Base-by-base conservation (phyloP, 2,797 vertebrate species). In the Silurus lanzhouensis region DNA sequence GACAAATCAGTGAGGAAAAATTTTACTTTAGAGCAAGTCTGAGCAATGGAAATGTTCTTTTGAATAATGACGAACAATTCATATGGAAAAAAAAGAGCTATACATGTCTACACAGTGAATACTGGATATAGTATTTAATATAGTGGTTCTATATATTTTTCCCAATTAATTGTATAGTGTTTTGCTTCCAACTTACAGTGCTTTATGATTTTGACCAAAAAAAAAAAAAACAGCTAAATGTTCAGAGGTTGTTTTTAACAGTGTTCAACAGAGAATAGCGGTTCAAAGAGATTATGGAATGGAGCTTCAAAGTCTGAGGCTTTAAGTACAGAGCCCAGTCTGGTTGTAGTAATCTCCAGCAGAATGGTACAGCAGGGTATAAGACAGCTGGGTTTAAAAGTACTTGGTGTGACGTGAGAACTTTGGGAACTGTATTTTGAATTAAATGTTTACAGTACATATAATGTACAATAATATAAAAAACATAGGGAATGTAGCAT, bases 241-340 rank as follows among this genome's bases (percentile, higher is more conserved):
- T 55, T 75, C 46, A 75, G 72, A 55, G 48, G n/a, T 48, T 55
- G 72, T 60, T 77, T 31, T 58, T 25, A 58, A 31, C 58, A 61
- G 58, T 6, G 14, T 63, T 9, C 19, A 79, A 17, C 58, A 15
- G 22, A 63, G 57, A 27, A 27, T n/a, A 61, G 22, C 58, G 38
- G 38, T 63, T 79, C 31, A 79, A 77, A 77, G 31, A 79, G 31
- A 79, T 27, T 63, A 17, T 17, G 44, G 22, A 46, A 79, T 46
- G 77, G 58, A n/a, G 6, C 20, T 78, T 44, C 6, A 46, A 31
- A 63, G 19, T 79, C 57, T 44, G 27, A 25, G 48, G 52, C 17
- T 60, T 58, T 77, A 60, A 38, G 13, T 14, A 61, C 55, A 60
- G 19, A 44, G 52, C 15, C n/a, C 15, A 10, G 7, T 57, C 74